phyloP scores from a whole-genome alignment of 2,113 vertebrate species.

The Mormoops blainvillei region DNA sequence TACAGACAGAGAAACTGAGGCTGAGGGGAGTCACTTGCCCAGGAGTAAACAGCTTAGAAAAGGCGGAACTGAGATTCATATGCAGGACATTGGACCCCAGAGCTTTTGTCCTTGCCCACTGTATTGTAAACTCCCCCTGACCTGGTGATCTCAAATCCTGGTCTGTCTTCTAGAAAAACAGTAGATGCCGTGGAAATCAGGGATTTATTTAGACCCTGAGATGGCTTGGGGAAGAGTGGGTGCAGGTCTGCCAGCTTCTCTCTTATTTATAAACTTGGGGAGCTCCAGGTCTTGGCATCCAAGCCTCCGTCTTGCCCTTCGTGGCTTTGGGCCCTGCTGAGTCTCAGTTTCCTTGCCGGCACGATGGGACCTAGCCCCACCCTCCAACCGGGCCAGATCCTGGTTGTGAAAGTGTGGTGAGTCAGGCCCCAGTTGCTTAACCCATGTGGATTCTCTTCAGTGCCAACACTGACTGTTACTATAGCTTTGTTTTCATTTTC shows the following conservation, averaged over 20 bases:
- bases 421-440: not conserved
- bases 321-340: not conserved
- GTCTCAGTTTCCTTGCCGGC: not conserved
- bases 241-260: not conserved
- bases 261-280: not conserved
- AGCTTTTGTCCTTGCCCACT: slow-evolving; percentile 9
- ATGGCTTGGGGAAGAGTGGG: not conserved
- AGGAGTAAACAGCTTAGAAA: not conserved
- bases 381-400: too few relatives aligned
- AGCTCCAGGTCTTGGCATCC: not conserved
- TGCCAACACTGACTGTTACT: not conserved
- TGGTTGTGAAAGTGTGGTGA: not conserved
- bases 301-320: not conserved
- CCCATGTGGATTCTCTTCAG: not conserved
- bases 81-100: slow-evolving; percentile 39
- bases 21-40: slow-evolving; percentile 54
- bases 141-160: not conserved
- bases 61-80: slow-evolving; percentile 30
- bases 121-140: not conserved
- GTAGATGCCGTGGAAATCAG: not conserved
- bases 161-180: not conserved
- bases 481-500: slow-evolving; percentile 54
- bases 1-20: slow-evolving; percentile 48
- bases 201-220: not conserved
- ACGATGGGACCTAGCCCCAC: too few relatives aligned